phyloP scores from a whole-genome alignment of 2,888 invertebrate genomes.

The Rapana venosa region DNA sequence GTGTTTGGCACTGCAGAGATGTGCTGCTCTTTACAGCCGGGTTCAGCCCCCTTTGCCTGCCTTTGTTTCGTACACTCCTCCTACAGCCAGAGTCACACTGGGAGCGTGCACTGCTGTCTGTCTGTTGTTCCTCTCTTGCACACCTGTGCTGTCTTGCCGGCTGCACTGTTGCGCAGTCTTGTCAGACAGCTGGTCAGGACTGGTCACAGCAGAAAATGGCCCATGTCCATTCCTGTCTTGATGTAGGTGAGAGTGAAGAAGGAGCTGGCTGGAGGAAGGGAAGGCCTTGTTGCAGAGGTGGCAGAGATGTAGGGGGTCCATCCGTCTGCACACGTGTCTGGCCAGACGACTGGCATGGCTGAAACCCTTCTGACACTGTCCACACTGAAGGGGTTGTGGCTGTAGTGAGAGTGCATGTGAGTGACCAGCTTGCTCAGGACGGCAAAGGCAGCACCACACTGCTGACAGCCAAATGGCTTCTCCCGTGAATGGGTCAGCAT shows the following conservation, averaged over 20 bases:
- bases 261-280: background rate
- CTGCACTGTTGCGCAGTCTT: background rate
- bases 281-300: background rate
- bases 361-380: background rate
- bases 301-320: background rate
- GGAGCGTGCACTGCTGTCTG: too few relatives aligned
- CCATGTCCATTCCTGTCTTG: background rate
- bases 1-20: too few relatives aligned
- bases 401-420: constrained; percentile 5
- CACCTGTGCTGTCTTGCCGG: background rate
- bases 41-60: too few relatives aligned
- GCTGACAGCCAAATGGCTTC: constrained; percentile 16
- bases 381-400: constrained; percentile 15
- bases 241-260: background rate
- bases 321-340: background rate
- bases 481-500: background rate
- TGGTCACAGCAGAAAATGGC: background rate
- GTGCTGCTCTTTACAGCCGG: too few relatives aligned
- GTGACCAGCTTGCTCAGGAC: background rate
- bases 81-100: too few relatives aligned
- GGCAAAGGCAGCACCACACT: constrained; percentile 5
- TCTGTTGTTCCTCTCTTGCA: background rate
- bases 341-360: background rate
- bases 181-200: background rate
- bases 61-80: too few relatives aligned